A percentile compares a stretch with the other conserved stretches of the same genome.
Evolutionary conservation across 2,888 invertebrate genomes (phyloP).

Genomic region (Dysmachus trigonus): DNA sequence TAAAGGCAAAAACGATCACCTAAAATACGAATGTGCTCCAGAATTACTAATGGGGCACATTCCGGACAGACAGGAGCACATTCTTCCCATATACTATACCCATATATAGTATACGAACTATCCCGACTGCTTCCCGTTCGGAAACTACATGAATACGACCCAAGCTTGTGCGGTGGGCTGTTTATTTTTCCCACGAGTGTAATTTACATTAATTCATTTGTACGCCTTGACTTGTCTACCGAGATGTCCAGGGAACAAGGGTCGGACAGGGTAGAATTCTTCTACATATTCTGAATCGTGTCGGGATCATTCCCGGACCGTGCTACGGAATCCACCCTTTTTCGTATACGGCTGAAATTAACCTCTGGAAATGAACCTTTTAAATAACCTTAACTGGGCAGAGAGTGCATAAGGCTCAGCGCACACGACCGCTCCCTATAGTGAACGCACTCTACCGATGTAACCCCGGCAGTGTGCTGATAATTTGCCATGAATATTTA

Average conservation of each 20-base stretch:
- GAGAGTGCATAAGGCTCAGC: neutral
- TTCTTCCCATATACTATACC: neutral
- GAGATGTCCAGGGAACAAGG: neutral
- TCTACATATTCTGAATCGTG: neutral
- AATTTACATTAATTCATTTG: conserved; percentile 47
- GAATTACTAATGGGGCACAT: conserved; percentile 23
- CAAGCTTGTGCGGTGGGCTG: neutral
- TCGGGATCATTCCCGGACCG: neutral
- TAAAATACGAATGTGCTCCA: neutral
- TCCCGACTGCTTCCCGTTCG: neutral
- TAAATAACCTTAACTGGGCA: neutral
- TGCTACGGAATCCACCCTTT: neutral
- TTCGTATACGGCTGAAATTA: neutral
- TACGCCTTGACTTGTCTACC: conserved; percentile 42
- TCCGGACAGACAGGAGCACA: neutral
- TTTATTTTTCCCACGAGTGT: conserved; percentile 46
- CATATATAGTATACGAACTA: neutral
- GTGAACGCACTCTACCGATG: neutral
- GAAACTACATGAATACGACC: neutral
- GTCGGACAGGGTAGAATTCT: neutral
- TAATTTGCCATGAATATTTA: conserved; percentile 39
- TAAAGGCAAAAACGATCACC: neutral
- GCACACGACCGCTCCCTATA: neutral
- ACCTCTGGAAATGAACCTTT: neutral
- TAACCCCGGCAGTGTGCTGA: neutral